Percentiles rank a stretch among this genome's conserved stretches.
These are phyloP conservation scores for Siderastrea radians DNA, from an alignment of 92 coral and sea anemone species.

Conservation along the genomic window DNA sequence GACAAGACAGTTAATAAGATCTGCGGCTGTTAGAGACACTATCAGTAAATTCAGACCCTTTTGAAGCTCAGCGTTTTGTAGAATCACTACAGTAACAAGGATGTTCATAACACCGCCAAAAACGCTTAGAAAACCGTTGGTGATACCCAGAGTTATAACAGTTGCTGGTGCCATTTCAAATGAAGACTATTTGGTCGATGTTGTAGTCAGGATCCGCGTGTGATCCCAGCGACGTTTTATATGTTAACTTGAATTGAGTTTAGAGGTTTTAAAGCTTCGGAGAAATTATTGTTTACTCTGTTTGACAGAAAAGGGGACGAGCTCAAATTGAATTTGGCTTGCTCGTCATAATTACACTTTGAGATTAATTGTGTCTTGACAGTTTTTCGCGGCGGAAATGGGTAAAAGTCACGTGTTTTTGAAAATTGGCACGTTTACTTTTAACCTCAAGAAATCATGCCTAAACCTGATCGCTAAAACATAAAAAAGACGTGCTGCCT, in stretches of 20 bases:
- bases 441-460: neutral
- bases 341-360: slow-evolving; percentile 4
- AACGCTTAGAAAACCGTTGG: slow-evolving; percentile 48
- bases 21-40: slow-evolving; percentile 62
- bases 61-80: slow-evolving; percentile 54
- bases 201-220: neutral
- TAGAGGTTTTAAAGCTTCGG: neutral
- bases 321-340: slow-evolving; percentile 20
- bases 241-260: neutral
- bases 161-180: slow-evolving; percentile 26
- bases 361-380: neutral
- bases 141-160: slow-evolving; percentile 36
- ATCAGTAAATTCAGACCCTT: slow-evolving; percentile 73
- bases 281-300: slow-evolving; percentile 7
- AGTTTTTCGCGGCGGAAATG: neutral
- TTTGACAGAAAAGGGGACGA: slow-evolving; percentile 9
- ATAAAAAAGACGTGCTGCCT: neutral
- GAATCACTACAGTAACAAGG: slow-evolving; percentile 50
- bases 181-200: neutral
- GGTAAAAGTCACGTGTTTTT: neutral
- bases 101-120: slow-evolving; percentile 52
- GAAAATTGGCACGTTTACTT: neutral
- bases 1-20: slow-evolving; percentile 59
- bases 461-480: neutral
- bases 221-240: neutral